Conservation (phyloP, 1,140 invertebrate species). For the Hestina assimilis region DNA sequence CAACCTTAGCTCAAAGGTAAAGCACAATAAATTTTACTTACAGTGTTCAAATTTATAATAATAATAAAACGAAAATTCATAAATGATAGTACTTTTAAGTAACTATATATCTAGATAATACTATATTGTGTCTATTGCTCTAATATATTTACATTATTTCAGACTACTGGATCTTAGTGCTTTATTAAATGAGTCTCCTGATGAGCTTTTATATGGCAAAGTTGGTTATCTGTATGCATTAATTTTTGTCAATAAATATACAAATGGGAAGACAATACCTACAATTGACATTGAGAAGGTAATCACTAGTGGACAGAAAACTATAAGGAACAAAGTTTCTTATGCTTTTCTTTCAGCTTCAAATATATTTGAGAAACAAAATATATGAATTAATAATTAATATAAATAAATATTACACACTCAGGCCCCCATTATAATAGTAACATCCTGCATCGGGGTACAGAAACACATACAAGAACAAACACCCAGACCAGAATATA, state of each 20-base stretch:
- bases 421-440: no score
- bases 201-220: slow-evolving; percentile 92
- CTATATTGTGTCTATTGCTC: not conserved
- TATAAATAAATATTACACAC: no score
- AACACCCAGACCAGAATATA: no score
- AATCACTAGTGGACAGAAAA: slow-evolving; percentile 1
- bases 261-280: slow-evolving; percentile 57
- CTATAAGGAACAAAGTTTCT: no score
- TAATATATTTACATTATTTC: slow-evolving; percentile 34
- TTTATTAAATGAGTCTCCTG: slow-evolving; percentile 81
- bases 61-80: not conserved
- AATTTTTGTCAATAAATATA: slow-evolving; percentile 84
- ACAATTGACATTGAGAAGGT: slow-evolving; percentile 67
- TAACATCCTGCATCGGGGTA: no score
- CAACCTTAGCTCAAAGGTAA: slow-evolving; percentile 76
- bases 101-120: no score
- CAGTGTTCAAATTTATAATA: not conserved
- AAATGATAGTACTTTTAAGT: no score
- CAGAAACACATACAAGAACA: no score
- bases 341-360: no score
- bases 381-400: no score
- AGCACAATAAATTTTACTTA: not conserved
- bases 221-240: slow-evolving; percentile 90
- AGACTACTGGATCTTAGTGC: slow-evolving; percentile 79
- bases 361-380: no score